phyloP scores from a whole-genome alignment of 2,888 invertebrate genomes.

The Drosophila rellima region DNA sequence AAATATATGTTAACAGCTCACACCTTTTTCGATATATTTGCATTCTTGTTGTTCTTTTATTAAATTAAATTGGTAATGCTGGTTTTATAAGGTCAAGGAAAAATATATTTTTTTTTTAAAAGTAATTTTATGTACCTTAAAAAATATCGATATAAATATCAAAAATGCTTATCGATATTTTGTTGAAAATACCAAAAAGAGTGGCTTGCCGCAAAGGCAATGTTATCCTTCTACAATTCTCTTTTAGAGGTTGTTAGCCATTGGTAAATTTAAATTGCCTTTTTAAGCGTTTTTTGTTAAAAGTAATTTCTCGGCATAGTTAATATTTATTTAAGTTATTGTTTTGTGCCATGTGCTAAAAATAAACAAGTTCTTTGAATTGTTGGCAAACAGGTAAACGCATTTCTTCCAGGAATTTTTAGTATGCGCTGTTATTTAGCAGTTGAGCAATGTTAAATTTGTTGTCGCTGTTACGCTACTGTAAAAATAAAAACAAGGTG shows the following conservation, averaged over 20 bases:
- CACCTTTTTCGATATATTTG: not conserved
- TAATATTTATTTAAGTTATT: not conserved
- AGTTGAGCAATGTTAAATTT: conserved; percentile 21
- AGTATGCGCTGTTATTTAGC: conserved; percentile 12
- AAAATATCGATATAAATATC: not conserved
- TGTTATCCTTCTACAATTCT: conserved; percentile 10
- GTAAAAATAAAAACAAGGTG: conserved; percentile 33
- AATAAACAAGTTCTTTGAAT: conserved; percentile 3
- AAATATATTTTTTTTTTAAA: too few species aligned
- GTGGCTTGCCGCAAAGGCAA: not conserved
- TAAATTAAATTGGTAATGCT: too few species aligned
- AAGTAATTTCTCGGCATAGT: not conserved
- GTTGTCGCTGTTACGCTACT: conserved; percentile 23
- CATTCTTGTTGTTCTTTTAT: too few species aligned
- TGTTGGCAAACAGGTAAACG: not conserved
- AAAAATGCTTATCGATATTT: not conserved
- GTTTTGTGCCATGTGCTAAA: not conserved
- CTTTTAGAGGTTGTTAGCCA: not conserved
- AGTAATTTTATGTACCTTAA: not conserved
- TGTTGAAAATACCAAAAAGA: not conserved
- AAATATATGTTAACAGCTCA: not conserved
- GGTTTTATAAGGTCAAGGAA: too few species aligned
- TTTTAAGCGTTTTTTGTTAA: not conserved
- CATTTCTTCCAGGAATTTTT: conserved; percentile 9
- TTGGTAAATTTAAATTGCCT: not conserved